Base-by-base conservation (phyloP, 2,113 vertebrate genomes). In the Mastomys coucha region DNA sequence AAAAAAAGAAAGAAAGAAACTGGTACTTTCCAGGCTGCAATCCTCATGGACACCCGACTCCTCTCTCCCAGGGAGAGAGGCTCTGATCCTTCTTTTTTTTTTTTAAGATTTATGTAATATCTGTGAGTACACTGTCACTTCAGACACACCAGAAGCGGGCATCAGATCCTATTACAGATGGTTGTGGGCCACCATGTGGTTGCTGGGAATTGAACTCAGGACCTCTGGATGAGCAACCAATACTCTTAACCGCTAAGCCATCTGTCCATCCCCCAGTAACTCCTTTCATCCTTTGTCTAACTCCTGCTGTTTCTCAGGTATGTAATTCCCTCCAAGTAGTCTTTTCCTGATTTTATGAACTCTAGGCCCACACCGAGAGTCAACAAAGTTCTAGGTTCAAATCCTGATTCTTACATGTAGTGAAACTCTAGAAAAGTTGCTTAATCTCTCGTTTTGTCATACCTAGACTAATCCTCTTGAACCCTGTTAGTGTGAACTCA, bases 201-300 rank as follows among this genome's bases (percentile, higher is more conserved):
- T 53, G 51, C 9, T 53, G 9, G 51, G 51, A 53, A 53, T 53
- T 53, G 51, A 53, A 53, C 51, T 53, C 51, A 53, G 51, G 51
- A 53, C 51, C 51, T 53, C 51, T 53, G 51, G 51, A 53, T 11
- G 51, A 53, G 51, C 51, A 53, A 1, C 12, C 9, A 53, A 11
- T 53, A 11, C 10, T 53, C 51, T 9, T 53, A 53, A 53, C 10
- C 8, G 9, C 51, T 53, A 11, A 53, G 51, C 51, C 51, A 53
- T 53, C 51, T 53, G 9, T 53, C 51, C 9, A 53, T 8, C 51
- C 9, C 51, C 51, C 51, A n/a, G 51, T 82, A 92, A 78, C 14
- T 89, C 13, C 33, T 49, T 82, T 45, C 80, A 78, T 58, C 81
- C 91, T 3, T 97, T 96, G 8, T 95, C 56, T 65, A 76, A 94